A percentile compares a stretch with the other conserved stretches of the same genome.
phyloP scores from a whole-genome alignment of 2,888 invertebrate genomes.

The Philereme vetulata region DNA sequence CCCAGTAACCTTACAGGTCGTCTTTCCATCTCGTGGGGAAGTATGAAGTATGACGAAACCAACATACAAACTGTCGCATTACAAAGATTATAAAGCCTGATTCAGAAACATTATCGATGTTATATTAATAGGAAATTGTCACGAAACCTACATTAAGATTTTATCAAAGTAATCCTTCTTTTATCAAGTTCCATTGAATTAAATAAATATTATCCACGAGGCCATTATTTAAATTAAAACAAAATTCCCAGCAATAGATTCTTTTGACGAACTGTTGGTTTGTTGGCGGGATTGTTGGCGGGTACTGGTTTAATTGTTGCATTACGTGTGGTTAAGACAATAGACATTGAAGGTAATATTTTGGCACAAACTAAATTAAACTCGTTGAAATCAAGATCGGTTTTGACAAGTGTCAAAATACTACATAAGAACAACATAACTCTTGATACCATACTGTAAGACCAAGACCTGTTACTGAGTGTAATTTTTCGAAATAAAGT shows the following conservation, averaged over 20 bases:
- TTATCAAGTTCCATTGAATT: neutral
- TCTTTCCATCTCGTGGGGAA: no score
- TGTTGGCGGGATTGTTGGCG: slow-evolving; percentile 66
- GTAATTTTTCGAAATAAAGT: no score
- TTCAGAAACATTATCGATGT: neutral
- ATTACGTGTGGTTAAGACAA: slow-evolving; percentile 48
- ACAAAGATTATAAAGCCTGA: neutral
- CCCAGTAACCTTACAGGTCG: no score
- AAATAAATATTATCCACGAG: slow-evolving; percentile 15
- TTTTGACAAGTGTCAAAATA: no score
- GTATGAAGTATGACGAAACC: no score
- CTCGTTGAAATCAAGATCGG: no score
- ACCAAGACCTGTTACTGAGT: no score
- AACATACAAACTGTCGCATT: no score
- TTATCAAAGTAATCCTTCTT: slow-evolving; percentile 3
- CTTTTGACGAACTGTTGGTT: slow-evolving; percentile 65
- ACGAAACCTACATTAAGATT: slow-evolving; percentile 2
- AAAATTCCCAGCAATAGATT: slow-evolving; percentile 55
- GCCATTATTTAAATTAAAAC: slow-evolving; percentile 36
- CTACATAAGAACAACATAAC: no score
- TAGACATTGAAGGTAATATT: slow-evolving; percentile 16
- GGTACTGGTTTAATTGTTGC: slow-evolving; percentile 37
- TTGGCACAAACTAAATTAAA: no score
- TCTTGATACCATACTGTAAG: no score
- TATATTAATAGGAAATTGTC: neutral